Percentiles rank a stretch among this genome's conserved stretches.
Conservation (phyloP, 2,888 invertebrate genomes). For the Xestia c-nigrum region DNA sequence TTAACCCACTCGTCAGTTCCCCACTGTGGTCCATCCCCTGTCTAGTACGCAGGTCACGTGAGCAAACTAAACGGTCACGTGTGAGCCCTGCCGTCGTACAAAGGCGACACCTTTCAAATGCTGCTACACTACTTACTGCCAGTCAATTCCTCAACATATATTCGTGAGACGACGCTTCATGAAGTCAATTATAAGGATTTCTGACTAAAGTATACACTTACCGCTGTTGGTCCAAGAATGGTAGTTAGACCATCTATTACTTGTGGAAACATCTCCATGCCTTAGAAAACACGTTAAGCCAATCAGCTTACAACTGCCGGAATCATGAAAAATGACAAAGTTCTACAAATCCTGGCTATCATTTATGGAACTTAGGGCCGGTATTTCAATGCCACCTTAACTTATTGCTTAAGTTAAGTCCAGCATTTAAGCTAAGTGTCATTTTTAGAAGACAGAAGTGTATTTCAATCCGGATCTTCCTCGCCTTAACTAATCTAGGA, state of each 20-base stretch:
- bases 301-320: background rate
- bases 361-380: too few relatives aligned
- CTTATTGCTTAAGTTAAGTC: too few relatives aligned
- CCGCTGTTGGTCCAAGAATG: background rate
- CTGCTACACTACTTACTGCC: constrained; percentile 36
- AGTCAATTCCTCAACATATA: constrained; percentile 56
- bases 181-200: background rate
- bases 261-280: background rate
- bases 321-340: too few relatives aligned
- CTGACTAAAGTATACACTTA: background rate
- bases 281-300: too few relatives aligned
- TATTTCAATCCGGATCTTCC: too few relatives aligned
- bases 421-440: too few relatives aligned
- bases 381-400: too few relatives aligned
- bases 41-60: constrained; percentile 59
- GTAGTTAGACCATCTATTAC: background rate
- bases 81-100: constrained; percentile 54
- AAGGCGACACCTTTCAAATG: constrained; percentile 59
- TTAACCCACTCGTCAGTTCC: background rate
- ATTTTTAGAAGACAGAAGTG: too few relatives aligned
- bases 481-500: too few relatives aligned
- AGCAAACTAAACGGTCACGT: constrained; percentile 72
- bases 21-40: constrained; percentile 12
- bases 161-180: background rate
- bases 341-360: background rate